These are phyloP conservation scores for Psephotus haematonotus DNA, from an alignment of 2,113 vertebrate species.

Conservation along the genomic window DNA sequence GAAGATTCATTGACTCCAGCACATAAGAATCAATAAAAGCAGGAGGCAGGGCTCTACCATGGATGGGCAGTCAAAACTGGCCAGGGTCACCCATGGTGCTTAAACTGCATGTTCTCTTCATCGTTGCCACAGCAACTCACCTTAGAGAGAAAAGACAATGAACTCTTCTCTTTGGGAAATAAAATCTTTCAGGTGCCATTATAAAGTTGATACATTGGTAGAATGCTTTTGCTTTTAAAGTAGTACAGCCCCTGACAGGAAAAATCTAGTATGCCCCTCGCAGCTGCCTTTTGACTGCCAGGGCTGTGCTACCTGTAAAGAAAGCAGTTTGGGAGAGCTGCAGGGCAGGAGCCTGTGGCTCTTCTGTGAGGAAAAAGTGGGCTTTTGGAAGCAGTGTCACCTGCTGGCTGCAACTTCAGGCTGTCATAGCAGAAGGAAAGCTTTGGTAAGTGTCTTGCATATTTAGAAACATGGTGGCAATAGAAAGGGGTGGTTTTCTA, in stretches of 20 bases:
- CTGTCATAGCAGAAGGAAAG: neutral
- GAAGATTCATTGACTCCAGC: neutral
- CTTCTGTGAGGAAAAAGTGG: neutral
- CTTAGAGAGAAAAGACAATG: neutral
- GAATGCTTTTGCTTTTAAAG: neutral
- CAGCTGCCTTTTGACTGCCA: neutral
- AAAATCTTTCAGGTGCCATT: neutral
- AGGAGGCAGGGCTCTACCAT: neutral
- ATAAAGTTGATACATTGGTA: neutral
- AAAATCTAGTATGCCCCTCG: neutral
- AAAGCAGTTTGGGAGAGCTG: neutral
- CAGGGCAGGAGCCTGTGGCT: neutral
- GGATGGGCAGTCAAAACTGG: neutral
- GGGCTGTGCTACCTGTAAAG: neutral
- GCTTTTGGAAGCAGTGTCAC: neutral
- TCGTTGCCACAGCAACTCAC: neutral
- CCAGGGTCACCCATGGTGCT: neutral
- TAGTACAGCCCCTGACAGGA: neutral
- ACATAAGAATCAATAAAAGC: neutral
- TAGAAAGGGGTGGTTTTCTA: neutral
- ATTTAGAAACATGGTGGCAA: neutral
- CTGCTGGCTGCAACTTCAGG: neutral
- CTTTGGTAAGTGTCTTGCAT: neutral
- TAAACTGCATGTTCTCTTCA: neutral
- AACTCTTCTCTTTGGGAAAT: neutral